phyloP scores from a whole-genome alignment of 2,113 vertebrate genomes.

The Dunckerocampus dactyliophorus region DNA sequence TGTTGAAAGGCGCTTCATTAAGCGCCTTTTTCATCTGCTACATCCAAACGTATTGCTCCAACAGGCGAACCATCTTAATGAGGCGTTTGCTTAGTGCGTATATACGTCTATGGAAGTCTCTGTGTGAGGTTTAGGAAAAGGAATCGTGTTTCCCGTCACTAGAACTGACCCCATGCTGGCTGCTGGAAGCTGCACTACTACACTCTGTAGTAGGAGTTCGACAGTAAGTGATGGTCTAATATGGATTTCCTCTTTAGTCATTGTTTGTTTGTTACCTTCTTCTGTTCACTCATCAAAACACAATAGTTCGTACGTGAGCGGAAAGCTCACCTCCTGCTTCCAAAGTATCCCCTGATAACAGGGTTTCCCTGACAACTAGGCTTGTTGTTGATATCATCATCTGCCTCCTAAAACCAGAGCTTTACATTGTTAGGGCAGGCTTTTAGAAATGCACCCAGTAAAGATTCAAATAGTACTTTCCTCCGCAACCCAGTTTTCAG shows the following conservation, averaged over 20 bases:
- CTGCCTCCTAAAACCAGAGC: conserved; percentile 19
- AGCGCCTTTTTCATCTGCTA: no score
- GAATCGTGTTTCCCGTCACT: no score
- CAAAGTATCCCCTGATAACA: conserved; percentile 8
- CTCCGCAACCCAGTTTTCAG: conserved; percentile 29
- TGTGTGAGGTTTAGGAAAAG: no score
- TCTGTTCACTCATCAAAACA: conserved; percentile 17
- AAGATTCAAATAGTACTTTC: conserved; percentile 21
- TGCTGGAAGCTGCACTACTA: no score
- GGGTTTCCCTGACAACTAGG: no score
- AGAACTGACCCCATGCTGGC: no score
- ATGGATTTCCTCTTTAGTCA: not conserved
- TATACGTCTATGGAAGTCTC: no score
- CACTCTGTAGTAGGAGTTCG: not conserved
- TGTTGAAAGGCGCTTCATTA: no score
- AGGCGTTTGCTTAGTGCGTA: no score
- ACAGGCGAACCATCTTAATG: no score
- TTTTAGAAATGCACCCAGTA: conserved; percentile 19
- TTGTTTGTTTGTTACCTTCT: conserved; percentile 8
- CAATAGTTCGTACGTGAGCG: not conserved
- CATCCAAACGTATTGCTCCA: no score
- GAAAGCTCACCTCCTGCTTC: conserved; percentile 14
- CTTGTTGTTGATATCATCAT: conserved; percentile 28
- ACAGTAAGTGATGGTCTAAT: not conserved
- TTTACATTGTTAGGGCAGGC: conserved; percentile 16